phyloP scores from a whole-genome alignment of 2,797 vertebrate genomes.

The Oceanodroma leucorhoa region DNA sequence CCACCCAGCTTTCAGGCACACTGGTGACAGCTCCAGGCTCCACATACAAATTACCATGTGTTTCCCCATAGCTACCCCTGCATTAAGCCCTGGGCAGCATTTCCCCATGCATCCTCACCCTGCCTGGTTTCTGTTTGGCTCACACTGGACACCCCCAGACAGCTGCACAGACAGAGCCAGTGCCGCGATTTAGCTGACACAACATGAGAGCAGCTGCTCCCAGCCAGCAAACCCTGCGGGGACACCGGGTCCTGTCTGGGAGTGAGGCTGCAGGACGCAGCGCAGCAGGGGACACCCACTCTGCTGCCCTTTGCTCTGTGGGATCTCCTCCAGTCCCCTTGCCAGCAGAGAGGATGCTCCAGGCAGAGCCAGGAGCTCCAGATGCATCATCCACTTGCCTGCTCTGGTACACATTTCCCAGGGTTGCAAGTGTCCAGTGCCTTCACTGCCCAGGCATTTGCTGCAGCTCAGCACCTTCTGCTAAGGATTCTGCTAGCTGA shows the following conservation, averaged over 20 bases:
- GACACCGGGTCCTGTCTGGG: background rate
- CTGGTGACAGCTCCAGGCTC: background rate
- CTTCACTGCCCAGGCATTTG: background rate
- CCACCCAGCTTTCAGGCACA: background rate
- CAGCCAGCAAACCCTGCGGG: background rate
- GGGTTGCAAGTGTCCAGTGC: rapidly evolving
- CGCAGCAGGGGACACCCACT: background rate
- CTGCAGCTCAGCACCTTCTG: background rate
- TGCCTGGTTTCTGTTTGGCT: background rate
- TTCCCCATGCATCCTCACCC: background rate
- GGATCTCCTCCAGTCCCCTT: background rate
- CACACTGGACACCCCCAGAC: background rate
- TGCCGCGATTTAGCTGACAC: background rate
- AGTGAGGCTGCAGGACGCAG: background rate
- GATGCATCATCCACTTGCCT: rapidly evolving
- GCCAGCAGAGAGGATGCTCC: background rate
- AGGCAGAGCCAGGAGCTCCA: background rate
- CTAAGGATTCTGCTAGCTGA: rapidly evolving
- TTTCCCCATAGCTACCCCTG: background rate
- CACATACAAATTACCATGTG: background rate
- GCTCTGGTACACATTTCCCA: rapidly evolving
- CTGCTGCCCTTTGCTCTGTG: background rate
- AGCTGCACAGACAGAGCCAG: background rate
- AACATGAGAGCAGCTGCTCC: conserved; percentile 24
- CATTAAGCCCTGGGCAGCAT: background rate